Evolutionary conservation across 1,140 invertebrate genomes (phyloP), one percentile per base, ranked within the genome.

Genomic region (Bombus waltoni): DNA sequence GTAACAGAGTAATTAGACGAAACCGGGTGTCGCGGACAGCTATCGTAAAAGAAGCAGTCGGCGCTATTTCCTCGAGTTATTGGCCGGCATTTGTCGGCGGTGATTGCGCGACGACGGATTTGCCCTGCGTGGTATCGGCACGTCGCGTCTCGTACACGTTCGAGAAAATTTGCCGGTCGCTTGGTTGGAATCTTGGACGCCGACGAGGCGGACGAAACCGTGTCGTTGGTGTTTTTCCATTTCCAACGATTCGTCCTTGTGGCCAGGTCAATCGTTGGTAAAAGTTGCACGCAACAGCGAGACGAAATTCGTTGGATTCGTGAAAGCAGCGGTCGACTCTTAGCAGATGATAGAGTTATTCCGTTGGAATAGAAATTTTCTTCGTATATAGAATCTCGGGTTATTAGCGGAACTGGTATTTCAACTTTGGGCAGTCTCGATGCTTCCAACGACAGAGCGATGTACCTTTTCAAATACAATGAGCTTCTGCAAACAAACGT

Each of bases 21-120:
- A 6, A 53, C n/a, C 79, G 47, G 47, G 32, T 82, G 72, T 76
- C 42, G n/a, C 9, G 53, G 25, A n/a, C 0, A 62, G 25, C 40
- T 13, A 2, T 47, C 0, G 13, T 0, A 8, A 22, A 53, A 80
- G 32, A 38, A 35, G 44, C 47, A 38, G 0, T 28, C 13, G 32
- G n/a, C 47, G 10, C 65, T 32, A 28, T 53, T 53, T 53, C 47
- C 18, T 53, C 47, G 47, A 53, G 1, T 53, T 47, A 47, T 47
- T 8, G 1, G 47, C 18, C 47, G 47, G 6, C 0, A 22, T 15
- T 2, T 2, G 18, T 22, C 18, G 18, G 1, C 18, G 18, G 6
- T 2, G 47, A 22, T 22, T 53, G 22, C 22, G 8, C 18, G 47
- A 0, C 6, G 1, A 0, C 6, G 1, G 6, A 22, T 53, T 53